Conservation (phyloP, 1,140 invertebrate species). For the Ectropis grisescens region DNA sequence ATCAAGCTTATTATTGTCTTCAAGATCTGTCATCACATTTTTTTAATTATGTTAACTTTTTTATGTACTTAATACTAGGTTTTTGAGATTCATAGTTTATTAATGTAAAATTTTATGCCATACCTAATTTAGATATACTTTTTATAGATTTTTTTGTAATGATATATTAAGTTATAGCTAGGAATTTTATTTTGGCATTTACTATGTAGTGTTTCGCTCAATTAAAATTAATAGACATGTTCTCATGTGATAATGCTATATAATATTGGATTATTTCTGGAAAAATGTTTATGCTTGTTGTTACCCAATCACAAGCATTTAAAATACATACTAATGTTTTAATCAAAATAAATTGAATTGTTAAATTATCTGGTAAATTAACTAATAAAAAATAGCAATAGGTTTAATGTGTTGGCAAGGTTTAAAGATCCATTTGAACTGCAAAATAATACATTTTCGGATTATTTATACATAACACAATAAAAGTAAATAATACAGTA, state of each 20-base stretch:
- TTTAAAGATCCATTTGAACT: too few relatives aligned
- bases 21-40: conserved; percentile 38
- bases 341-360: too few relatives aligned
- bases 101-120: conserved; percentile 61
- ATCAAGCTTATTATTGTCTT: too few relatives aligned
- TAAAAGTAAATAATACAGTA: conserved; percentile 23
- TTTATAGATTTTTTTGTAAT: conserved; percentile 54
- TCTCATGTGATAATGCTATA: conserved; percentile 2
- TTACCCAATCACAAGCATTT: too few relatives aligned
- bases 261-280: conserved; percentile 4
- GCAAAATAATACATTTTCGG: too few relatives aligned
- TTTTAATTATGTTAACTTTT: conserved; percentile 27
- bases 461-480: too few relatives aligned
- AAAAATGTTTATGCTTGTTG: neutral
- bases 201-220: conserved; percentile 48
- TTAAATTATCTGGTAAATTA: too few relatives aligned
- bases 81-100: conserved; percentile 47
- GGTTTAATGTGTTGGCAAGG: too few relatives aligned
- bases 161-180: conserved; percentile 34
- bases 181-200: conserved; percentile 34
- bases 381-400: too few relatives aligned
- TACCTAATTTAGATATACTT: conserved; percentile 64
- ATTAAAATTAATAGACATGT: conserved; percentile 31
- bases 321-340: too few relatives aligned
- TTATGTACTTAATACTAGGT: conserved; percentile 59